These are phyloP conservation scores for Lagorchestes hirsutus DNA, from an alignment of 2,797 vertebrate species.

Conservation along the genomic window DNA sequence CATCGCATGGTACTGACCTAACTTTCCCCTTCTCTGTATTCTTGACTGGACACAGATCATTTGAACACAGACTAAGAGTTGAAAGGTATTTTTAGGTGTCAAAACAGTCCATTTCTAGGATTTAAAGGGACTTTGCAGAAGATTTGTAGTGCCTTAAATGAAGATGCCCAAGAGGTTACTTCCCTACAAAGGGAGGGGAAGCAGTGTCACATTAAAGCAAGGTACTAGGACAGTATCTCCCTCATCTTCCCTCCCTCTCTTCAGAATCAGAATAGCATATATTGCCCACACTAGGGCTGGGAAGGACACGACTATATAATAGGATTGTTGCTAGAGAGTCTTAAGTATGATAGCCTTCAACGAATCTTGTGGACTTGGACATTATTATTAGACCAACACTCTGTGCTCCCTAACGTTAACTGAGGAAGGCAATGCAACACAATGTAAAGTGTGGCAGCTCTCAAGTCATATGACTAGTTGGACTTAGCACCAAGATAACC, in stretches of 20 bases:
- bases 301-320: neutral
- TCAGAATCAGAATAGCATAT: neutral
- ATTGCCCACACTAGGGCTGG: neutral
- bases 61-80: neutral
- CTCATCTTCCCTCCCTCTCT: neutral
- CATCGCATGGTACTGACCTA: neutral
- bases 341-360: neutral
- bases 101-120: neutral
- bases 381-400: neutral
- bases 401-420: neutral
- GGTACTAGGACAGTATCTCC: neutral
- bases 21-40: neutral
- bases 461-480: neutral
- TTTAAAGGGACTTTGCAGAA: neutral
- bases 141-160: neutral
- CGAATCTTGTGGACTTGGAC: neutral
- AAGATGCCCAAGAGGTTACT: neutral
- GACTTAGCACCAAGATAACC: neutral
- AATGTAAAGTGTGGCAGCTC: neutral
- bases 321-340: neutral
- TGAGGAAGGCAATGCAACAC: neutral
- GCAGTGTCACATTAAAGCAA: neutral
- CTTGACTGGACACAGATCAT: neutral
- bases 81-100: neutral
- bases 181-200: neutral